Base-by-base conservation (phyloP, 1,140 invertebrate genomes). In the Bradynema listronoti region DNA sequence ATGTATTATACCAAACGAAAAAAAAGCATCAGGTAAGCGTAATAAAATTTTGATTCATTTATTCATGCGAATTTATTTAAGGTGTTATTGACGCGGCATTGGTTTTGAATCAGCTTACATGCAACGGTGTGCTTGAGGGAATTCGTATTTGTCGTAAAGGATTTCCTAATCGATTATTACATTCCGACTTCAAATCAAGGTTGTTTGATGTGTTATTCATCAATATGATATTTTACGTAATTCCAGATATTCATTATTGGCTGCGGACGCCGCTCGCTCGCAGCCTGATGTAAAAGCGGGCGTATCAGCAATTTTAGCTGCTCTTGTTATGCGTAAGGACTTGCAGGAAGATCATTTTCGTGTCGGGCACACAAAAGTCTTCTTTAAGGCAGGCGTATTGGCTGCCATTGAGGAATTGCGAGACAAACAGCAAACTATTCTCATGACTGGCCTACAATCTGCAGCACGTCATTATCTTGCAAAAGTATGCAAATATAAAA, bases 51-150 rank as follows among this genome's bases (percentile, higher is more conserved):
- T n/a, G n/a, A n/a, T n/a, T n/a, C n/a, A n/a, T n/a, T n/a, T n/a
- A n/a, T n/a, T n/a, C n/a, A n/a, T n/a, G n/a, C n/a, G n/a, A n/a
- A n/a, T n/a, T n/a, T n/a, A 19, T n/a, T n/a, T n/a, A 39, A 52
- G 54, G 61, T 64, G 71, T 80, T 41, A 78, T 80, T 58, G 79
- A 80, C 51, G 71, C 79, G 11, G 56, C 64, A 5, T 68, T 81
- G 16, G 73, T 78, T 88, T 90, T 83, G 41, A 81, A 99, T 83
- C 95, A 99, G 85, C 85, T 99, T 75, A 96, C 94, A 68, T 99
- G 95, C 88, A 99, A 99, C 86, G 95, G 95, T 93, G 95, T 99
- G 84, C 88, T 99, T 85, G 95, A 99, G 88, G 95, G 95, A 84
- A 99, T 99, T 85, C 92, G 95, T 93, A 99, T 99, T 85, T 99